Evolutionary conservation across 2,113 vertebrate species (phyloP).

Genomic region (Nycticebus coucang): DNA sequence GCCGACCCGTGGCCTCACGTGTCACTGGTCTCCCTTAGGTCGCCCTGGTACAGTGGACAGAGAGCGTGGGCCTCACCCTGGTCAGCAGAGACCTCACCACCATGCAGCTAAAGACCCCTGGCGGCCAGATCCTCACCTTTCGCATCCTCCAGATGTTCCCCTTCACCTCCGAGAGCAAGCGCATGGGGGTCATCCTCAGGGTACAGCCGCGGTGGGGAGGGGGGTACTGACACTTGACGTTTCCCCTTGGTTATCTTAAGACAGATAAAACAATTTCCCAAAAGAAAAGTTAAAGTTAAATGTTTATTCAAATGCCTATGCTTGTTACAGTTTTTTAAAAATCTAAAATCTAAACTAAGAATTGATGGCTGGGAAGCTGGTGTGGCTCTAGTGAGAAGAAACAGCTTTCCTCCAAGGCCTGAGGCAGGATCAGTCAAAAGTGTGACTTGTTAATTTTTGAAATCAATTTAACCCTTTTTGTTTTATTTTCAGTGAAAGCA

Average conservation of each 20-base stretch:
- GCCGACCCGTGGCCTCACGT: not conserved
- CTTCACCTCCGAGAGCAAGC: conserved; percentile 96
- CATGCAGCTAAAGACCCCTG: conserved; percentile 95
- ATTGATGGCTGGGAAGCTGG: not conserved
- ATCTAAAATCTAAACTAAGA: not conserved
- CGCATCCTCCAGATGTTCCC: conserved; percentile 92
- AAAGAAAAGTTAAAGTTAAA: not conserved
- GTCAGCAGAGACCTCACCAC: conserved; percentile 95
- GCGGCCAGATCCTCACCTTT: conserved; percentile 95
- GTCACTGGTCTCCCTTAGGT: conserved; percentile 25
- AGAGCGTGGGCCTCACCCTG: conserved; percentile 96
- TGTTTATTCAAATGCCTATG: not conserved
- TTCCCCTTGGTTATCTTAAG: not conserved
- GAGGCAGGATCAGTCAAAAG: not conserved
- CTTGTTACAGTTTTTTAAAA: not conserved
- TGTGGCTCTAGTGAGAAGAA: not conserved
- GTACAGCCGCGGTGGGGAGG: conserved; percentile 66
- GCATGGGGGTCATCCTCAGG: conserved; percentile 97
- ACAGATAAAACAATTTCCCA: not conserved
- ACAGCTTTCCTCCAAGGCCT: rapidly evolving
- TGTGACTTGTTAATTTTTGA: not conserved
- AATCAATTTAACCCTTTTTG: not conserved
- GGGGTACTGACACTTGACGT: no score
- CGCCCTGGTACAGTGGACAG: conserved; percentile 95
- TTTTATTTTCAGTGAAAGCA: not conserved